These are phyloP conservation scores for Ictalurus punctatus DNA, from an alignment of 2,113 vertebrate species.

Conservation along the genomic window DNA sequence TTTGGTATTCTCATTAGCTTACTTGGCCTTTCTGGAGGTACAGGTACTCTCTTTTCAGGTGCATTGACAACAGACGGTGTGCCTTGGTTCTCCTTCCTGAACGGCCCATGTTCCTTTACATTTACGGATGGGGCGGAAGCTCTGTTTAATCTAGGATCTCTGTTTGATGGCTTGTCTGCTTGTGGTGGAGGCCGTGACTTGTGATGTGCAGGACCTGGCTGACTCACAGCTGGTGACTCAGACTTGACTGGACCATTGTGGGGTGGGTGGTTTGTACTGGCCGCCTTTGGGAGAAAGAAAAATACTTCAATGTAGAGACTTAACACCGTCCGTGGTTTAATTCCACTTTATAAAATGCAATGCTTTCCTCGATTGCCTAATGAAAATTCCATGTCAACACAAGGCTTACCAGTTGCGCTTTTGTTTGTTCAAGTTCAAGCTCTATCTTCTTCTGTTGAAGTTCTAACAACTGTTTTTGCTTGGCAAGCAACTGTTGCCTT, in stretches of 20 bases:
- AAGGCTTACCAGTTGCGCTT: slow-evolving; percentile 93
- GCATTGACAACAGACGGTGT: slow-evolving; percentile 54
- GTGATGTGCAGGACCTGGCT: slow-evolving; percentile 68
- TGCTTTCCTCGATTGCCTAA: too few species aligned
- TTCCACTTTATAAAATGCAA: neutral
- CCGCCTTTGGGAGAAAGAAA: slow-evolving; percentile 57
- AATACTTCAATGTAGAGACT: neutral
- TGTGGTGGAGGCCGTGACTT: slow-evolving; percentile 79
- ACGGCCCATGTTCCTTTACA: slow-evolving; percentile 79
- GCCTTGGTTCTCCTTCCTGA: slow-evolving; percentile 74
- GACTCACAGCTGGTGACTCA: slow-evolving; percentile 63
- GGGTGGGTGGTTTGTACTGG: slow-evolving; percentile 47
- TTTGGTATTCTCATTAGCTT: slow-evolving; percentile 77
- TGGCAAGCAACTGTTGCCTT: slow-evolving; percentile 93
- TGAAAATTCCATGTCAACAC: neutral
- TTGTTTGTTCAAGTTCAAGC: slow-evolving; percentile 97
- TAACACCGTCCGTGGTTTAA: neutral
- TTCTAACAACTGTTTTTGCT: slow-evolving; percentile 97
- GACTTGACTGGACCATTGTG: slow-evolving; percentile 16
- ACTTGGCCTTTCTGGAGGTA: slow-evolving; percentile 72
- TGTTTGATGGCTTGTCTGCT: slow-evolving; percentile 81
- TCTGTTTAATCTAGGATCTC: slow-evolving; percentile 92
- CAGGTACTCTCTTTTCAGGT: slow-evolving; percentile 71
- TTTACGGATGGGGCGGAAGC: slow-evolving; percentile 67
- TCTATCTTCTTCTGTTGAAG: slow-evolving; percentile 99